A percentile compares a stretch with the other conserved stretches of the same genome.
These are phyloP conservation scores for Agelaius phoeniceus DNA, from an alignment of 2,113 vertebrate genomes.

Conservation along the genomic window DNA sequence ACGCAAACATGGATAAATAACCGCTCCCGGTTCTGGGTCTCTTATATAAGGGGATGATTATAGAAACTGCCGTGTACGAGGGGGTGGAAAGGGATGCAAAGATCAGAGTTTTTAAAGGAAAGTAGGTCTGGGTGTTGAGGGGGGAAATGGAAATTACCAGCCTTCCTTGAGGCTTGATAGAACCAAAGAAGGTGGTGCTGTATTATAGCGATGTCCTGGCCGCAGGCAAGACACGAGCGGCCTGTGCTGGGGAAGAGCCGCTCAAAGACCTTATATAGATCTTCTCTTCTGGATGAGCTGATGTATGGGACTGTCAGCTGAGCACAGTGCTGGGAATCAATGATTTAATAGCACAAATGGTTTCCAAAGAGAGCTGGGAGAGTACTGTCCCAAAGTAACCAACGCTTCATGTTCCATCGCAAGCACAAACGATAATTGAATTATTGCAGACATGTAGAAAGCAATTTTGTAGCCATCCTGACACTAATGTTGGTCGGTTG, in stretches of 20 bases:
- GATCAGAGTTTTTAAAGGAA: slow-evolving; percentile 61
- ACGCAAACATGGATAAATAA: slow-evolving; percentile 55
- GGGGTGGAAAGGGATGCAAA: slow-evolving; percentile 35
- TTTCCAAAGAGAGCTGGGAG: background rate
- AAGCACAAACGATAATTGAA: background rate
- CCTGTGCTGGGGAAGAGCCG: background rate
- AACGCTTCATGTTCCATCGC: background rate
- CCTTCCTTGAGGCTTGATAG: background rate
- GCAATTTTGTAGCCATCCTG: background rate
- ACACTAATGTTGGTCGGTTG: background rate
- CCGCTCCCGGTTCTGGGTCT: slow-evolving; percentile 43
- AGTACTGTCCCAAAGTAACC: background rate
- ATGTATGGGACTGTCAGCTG: background rate
- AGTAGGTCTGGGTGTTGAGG: slow-evolving; percentile 63
- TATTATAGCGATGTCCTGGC: background rate
- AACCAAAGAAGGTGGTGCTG: background rate
- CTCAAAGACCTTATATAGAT: background rate
- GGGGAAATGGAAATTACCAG: slow-evolving; percentile 43
- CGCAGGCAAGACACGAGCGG: rapidly evolving
- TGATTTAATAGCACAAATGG: background rate
- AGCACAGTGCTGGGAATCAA: background rate
- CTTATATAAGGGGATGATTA: slow-evolving; percentile 52
- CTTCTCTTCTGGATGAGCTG: background rate
- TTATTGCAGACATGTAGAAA: background rate
- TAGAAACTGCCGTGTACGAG: slow-evolving; percentile 20